These are phyloP conservation scores for Drosophila histrio DNA, from an alignment of 2,888 invertebrate species.

Conservation along the genomic window DNA sequence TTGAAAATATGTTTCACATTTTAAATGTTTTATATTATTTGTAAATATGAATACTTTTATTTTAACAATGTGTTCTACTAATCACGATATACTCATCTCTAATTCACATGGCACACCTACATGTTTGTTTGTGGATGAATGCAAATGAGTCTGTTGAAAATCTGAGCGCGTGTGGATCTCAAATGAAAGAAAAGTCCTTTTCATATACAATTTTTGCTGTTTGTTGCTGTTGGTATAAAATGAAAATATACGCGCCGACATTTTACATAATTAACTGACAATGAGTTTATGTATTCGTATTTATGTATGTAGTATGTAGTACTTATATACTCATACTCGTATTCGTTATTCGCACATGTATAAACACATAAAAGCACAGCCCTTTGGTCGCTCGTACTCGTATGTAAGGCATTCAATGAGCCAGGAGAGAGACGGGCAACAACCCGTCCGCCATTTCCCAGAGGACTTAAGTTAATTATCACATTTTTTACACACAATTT, in stretches of 20 bases:
- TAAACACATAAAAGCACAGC: conserved; percentile 26
- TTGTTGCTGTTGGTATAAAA: conserved; percentile 26
- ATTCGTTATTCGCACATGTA: not conserved
- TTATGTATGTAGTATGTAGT: conserved; percentile 11
- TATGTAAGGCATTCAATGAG: conserved; percentile 32
- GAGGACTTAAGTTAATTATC: conserved; percentile 78
- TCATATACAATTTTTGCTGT: conserved; percentile 35
- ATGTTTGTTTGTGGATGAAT: conserved; percentile 6
- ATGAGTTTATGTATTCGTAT: conserved; percentile 53
- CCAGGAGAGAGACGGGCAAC: conserved; percentile 11
- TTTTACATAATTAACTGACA: conserved; percentile 79
- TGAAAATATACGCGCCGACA: conserved; percentile 54
- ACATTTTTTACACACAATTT: conserved; percentile 79
- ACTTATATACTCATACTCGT: not conserved
- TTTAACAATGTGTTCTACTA: not conserved
- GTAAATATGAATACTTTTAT: not conserved
- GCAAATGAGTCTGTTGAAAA: conserved; percentile 45
- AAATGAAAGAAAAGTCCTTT: conserved; percentile 58
- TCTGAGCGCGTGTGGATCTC: conserved; percentile 29
- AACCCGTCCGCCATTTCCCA: conserved; percentile 54
- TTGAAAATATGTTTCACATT: no score
- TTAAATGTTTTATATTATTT: not conserved
- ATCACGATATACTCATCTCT: conserved; percentile 31
- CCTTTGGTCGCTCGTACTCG: not conserved
- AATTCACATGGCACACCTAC: conserved; percentile 1